phyloP scores from a whole-genome alignment of 1,140 invertebrate genomes.

The Polypedilum pembai region DNA sequence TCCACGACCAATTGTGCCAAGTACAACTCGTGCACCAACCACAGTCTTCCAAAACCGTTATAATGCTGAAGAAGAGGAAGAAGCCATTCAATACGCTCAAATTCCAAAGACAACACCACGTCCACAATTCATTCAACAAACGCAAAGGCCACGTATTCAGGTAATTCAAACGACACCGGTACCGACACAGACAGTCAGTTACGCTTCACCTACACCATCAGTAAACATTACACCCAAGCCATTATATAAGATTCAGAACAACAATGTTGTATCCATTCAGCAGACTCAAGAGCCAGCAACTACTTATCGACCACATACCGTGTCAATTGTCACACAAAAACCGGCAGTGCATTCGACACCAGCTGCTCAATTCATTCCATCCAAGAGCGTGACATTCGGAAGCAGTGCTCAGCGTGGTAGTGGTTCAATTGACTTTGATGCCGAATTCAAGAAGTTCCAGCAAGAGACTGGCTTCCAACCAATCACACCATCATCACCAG shows the following conservation, averaged over 20 bases:
- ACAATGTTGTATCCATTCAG: slow-evolving; percentile 32
- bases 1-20: slow-evolving; percentile 39
- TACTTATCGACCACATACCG: slow-evolving; percentile 54
- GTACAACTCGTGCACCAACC: slow-evolving; percentile 51
- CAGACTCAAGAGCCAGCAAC: slow-evolving; percentile 56
- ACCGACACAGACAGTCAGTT: slow-evolving; percentile 37
- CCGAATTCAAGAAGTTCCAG: slow-evolving; percentile 68
- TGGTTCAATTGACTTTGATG: slow-evolving; percentile 59
- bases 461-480: slow-evolving; percentile 58
- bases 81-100: slow-evolving; percentile 40
- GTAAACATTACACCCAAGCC: slow-evolving; percentile 46
- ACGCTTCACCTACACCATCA: slow-evolving; percentile 42
- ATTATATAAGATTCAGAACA: slow-evolving; percentile 41
- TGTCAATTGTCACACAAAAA: slow-evolving; percentile 53
- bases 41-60: slow-evolving; percentile 60
- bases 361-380: slow-evolving; percentile 42
- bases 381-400: slow-evolving; percentile 33
- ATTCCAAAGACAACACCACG: slow-evolving; percentile 37
- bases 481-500: slow-evolving; percentile 33
- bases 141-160: slow-evolving; percentile 36
- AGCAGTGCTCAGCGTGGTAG: slow-evolving; percentile 35
- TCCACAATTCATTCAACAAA: slow-evolving; percentile 36
- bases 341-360: slow-evolving; percentile 48
- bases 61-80: slow-evolving; percentile 53
- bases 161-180: slow-evolving; percentile 38